Percentiles rank a stretch among this genome's conserved stretches.
Evolutionary conservation across 2,797 vertebrate genomes (phyloP).

Genomic region (Danio aesculapii): DNA sequence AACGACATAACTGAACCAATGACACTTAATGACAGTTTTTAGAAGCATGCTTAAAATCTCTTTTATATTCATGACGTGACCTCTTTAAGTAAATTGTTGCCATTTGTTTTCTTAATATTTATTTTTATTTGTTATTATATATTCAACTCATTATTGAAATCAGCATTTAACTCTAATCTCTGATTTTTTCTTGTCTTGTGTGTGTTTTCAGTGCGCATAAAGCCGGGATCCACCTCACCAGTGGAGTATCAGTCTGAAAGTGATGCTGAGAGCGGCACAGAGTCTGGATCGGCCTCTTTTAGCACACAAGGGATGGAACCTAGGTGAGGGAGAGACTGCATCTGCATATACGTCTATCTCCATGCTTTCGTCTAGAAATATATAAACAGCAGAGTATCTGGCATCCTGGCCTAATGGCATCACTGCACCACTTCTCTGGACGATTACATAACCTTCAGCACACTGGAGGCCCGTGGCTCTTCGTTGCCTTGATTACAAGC

Average conservation of each 20-base stretch:
- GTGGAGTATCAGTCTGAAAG: conserved; percentile 92
- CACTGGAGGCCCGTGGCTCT: conserved; percentile 44
- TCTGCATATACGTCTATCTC: not conserved
- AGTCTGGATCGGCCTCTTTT: conserved; percentile 85
- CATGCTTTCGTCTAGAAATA: conserved; percentile 5
- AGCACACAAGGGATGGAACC: conserved; percentile 75
- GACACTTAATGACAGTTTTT: too few species aligned
- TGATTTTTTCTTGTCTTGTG: not conserved
- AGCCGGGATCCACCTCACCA: conserved; percentile 89
- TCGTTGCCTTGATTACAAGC: conserved; percentile 56
- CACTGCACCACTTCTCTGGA: conserved; percentile 68
- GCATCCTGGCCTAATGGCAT: conserved; percentile 65
- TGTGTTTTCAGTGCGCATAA: conserved; percentile 84
- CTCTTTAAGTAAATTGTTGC: too few species aligned
- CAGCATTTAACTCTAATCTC: not conserved
- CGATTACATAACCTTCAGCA: conserved; percentile 69
- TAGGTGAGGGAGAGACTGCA: conserved; percentile 50
- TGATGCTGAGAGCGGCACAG: conserved; percentile 86
- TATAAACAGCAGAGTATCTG: conserved; percentile 7
- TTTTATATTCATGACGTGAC: too few species aligned
- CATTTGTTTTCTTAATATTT: too few species aligned
- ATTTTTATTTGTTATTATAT: too few species aligned
- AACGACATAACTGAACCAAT: too few species aligned
- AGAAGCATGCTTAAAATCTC: too few species aligned
- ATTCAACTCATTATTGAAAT: too few species aligned